Evolutionary conservation across 2,888 invertebrate genomes (phyloP).

Genomic region (Cephus nigrinus): DNA sequence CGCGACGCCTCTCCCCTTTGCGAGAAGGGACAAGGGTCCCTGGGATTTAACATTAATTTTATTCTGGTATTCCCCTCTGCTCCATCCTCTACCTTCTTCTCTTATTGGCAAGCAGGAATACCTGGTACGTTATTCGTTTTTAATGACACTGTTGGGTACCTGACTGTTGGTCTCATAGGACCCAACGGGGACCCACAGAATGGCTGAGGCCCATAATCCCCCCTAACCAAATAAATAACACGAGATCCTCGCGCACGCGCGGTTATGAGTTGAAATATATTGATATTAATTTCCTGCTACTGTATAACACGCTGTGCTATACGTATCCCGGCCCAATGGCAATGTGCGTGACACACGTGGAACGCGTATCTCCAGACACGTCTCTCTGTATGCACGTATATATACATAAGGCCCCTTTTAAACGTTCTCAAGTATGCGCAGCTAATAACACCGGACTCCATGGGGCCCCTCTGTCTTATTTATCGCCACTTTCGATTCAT

Average conservation of each 20-base stretch:
- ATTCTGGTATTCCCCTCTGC: neutral
- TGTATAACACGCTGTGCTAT: conserved; percentile 50
- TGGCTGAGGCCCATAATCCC: neutral
- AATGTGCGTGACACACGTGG: neutral
- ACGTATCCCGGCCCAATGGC: neutral
- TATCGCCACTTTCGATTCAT: neutral
- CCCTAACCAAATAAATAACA: conserved; percentile 18
- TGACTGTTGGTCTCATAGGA: neutral
- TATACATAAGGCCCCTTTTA: neutral
- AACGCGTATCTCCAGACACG: neutral
- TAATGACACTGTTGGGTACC: conserved; percentile 15
- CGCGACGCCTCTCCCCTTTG: neutral
- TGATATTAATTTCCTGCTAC: conserved; percentile 24
- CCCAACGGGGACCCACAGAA: neutral
- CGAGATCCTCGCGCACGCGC: conserved; percentile 16
- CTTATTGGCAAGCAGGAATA: conserved; percentile 3
- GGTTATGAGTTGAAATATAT: conserved; percentile 20
- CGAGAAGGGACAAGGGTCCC: neutral
- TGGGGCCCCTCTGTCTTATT: conserved; percentile 3
- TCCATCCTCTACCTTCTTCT: neutral
- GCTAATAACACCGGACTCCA: neutral
- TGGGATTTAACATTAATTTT: conserved; percentile 6
- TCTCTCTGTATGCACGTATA: neutral
- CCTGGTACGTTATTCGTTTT: conserved; percentile 6
- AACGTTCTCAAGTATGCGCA: neutral